phyloP scores from a whole-genome alignment of 2,113 vertebrate species.

The Prietella phreatophila region DNA sequence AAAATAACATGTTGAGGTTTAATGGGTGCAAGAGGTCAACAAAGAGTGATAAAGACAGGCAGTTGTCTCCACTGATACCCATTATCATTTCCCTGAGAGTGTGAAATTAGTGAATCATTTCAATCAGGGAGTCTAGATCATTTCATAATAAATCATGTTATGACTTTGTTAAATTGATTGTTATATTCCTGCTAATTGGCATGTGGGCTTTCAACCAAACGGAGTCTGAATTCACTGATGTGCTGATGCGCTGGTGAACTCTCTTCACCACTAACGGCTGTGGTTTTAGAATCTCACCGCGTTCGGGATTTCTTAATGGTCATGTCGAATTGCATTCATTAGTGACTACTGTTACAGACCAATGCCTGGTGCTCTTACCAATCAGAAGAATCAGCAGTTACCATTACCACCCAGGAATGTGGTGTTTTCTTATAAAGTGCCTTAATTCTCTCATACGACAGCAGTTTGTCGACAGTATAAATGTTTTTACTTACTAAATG shows the following conservation, averaged over 20 bases:
- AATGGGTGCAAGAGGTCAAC: conserved; percentile 23
- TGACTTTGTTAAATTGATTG: background rate
- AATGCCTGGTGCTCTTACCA: background rate
- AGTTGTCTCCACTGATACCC: background rate
- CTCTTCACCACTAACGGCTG: background rate
- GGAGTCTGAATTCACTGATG: background rate
- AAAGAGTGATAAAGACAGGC: conserved; percentile 14
- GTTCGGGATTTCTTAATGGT: background rate
- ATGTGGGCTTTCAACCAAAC: background rate
- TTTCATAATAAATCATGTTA: background rate
- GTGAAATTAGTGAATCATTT: conserved; percentile 22
- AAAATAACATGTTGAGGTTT: conserved; percentile 13
- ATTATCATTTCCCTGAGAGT: background rate
- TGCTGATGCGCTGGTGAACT: background rate
- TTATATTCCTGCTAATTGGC: background rate
- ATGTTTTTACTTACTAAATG: background rate
- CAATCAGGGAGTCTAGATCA: background rate
- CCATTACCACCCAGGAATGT: background rate
- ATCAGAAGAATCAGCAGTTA: background rate
- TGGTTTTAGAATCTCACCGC: background rate
- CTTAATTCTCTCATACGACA: background rate
- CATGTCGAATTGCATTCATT: background rate
- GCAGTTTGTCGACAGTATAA: background rate
- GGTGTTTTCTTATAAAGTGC: background rate
- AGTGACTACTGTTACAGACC: background rate